A percentile compares a stretch with the other conserved stretches of the same genome.
These are phyloP conservation scores for Pristionchus arcanus DNA, from an alignment of 2,888 invertebrate genomes.

Conservation along the genomic window DNA sequence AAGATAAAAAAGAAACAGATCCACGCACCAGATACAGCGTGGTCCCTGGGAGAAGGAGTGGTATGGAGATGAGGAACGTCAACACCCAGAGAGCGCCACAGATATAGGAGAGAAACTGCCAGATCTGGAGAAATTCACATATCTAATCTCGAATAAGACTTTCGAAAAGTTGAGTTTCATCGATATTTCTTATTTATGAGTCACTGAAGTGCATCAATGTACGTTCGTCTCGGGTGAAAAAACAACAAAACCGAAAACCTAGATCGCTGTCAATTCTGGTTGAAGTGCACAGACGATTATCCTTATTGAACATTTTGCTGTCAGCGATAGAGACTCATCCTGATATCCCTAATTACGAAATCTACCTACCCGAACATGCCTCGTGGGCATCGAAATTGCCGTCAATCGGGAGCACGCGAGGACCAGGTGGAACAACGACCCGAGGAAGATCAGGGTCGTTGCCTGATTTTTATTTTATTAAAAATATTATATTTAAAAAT, in stretches of 20 bases:
- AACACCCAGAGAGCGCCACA: not conserved
- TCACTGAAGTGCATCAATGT: not conserved
- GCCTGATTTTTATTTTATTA: slow-evolving; percentile 6
- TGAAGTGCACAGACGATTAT: too few relatives aligned
- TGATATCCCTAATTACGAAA: too few relatives aligned
- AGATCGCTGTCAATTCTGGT: not conserved
- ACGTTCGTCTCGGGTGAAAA: too few relatives aligned
- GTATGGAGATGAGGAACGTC: not conserved
- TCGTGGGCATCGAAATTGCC: not conserved
- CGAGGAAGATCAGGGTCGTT: not conserved
- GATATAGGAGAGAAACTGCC: not conserved
- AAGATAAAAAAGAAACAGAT: not conserved
- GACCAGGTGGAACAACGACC: not conserved
- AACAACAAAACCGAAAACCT: too few relatives aligned
- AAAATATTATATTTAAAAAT: too few relatives aligned
- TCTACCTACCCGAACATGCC: not conserved
- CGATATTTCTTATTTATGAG: not conserved
- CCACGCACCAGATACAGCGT: not conserved
- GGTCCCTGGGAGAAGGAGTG: not conserved
- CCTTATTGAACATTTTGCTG: too few relatives aligned
- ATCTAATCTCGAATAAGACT: too few relatives aligned
- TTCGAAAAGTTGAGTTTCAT: not conserved
- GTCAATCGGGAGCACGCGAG: not conserved
- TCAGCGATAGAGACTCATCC: too few relatives aligned
- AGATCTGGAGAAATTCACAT: not conserved